phyloP scores from a whole-genome alignment of 2,797 vertebrate genomes.

The Leptoclinus maculatus region DNA sequence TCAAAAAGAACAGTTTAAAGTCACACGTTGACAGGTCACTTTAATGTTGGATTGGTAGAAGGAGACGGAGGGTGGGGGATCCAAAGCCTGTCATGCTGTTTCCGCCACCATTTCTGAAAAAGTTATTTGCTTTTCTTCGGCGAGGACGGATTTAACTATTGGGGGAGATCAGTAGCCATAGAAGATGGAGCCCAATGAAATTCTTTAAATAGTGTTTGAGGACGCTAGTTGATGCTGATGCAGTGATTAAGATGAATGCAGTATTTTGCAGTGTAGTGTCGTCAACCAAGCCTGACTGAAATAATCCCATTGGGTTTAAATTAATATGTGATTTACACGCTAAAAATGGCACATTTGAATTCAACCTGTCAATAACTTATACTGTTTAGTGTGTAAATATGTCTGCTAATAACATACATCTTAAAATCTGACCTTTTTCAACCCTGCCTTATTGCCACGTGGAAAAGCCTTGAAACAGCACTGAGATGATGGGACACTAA shows the following conservation, averaged over 20 bases:
- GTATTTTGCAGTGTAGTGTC: neutral
- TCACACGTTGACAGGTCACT: constrained; percentile 11
- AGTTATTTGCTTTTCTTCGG: constrained; percentile 22
- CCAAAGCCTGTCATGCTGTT: constrained; percentile 11
- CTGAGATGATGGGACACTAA: neutral
- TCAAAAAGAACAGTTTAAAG: constrained; percentile 7
- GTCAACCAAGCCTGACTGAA: neutral
- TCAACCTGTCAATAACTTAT: neutral
- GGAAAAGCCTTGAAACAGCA: neutral
- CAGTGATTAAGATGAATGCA: constrained; percentile 12
- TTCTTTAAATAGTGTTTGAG: constrained; percentile 11
- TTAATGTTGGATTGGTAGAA: constrained; percentile 8
- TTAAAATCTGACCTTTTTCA: neutral
- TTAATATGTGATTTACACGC: constrained; percentile 1
- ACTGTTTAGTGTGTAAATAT: neutral
- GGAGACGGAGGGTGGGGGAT: neutral
- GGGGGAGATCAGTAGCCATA: constrained; percentile 21
- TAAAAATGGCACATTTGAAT: neutral
- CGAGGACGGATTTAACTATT: neutral
- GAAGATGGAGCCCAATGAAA: constrained; percentile 21
- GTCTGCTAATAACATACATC: neutral
- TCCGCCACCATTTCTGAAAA: constrained; percentile 11
- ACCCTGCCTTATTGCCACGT: neutral
- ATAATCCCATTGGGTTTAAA: constrained; percentile 3
- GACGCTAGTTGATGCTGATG: constrained; percentile 11